Evolutionary conservation across 35 echinoderm and acorn worm species (phyloP).

Genomic region (Ophioderma brevispina): DNA sequence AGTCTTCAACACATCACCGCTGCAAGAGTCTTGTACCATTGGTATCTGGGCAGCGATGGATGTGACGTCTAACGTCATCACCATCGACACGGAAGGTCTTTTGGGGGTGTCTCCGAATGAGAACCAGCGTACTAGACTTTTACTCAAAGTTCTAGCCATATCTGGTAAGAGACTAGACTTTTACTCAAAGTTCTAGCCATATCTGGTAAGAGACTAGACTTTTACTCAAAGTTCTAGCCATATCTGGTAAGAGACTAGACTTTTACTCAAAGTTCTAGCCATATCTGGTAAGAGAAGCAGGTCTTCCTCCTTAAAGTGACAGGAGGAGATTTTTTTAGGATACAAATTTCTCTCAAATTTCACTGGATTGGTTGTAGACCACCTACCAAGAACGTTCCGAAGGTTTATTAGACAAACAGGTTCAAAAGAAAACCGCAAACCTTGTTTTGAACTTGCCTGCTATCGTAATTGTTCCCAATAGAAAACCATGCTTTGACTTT

Average conservation of each 20-base stretch:
- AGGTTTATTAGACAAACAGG: too few relatives aligned
- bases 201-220: slow-evolving; percentile 74
- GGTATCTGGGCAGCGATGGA: slow-evolving; percentile 96
- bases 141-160: slow-evolving; percentile 90
- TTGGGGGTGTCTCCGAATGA: slow-evolving; percentile 83
- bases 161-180: slow-evolving; percentile 69
- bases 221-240: slow-evolving; percentile 87
- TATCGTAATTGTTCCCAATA: too few relatives aligned
- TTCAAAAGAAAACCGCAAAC: too few relatives aligned
- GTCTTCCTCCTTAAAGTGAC: too few relatives aligned
- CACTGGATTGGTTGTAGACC: too few relatives aligned
- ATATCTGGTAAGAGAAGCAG: too few relatives aligned
- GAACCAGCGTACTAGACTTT: slow-evolving; percentile 87
- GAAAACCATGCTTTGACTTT: too few relatives aligned
- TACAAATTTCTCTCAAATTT: too few relatives aligned
- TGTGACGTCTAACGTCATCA: slow-evolving; percentile 56
- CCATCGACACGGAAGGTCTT: slow-evolving; percentile 90
- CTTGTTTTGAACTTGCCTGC: too few relatives aligned
- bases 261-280: too few relatives aligned
- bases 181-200: slow-evolving; percentile 92
- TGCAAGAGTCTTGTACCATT: slow-evolving; percentile 87
- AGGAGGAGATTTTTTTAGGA: too few relatives aligned
- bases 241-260: slow-evolving; percentile 62
- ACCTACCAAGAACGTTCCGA: too few relatives aligned
- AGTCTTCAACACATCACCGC: slow-evolving; percentile 80